Evolutionary conservation across 2,888 invertebrate species (phyloP).

Genomic region (Julus scanicus): DNA sequence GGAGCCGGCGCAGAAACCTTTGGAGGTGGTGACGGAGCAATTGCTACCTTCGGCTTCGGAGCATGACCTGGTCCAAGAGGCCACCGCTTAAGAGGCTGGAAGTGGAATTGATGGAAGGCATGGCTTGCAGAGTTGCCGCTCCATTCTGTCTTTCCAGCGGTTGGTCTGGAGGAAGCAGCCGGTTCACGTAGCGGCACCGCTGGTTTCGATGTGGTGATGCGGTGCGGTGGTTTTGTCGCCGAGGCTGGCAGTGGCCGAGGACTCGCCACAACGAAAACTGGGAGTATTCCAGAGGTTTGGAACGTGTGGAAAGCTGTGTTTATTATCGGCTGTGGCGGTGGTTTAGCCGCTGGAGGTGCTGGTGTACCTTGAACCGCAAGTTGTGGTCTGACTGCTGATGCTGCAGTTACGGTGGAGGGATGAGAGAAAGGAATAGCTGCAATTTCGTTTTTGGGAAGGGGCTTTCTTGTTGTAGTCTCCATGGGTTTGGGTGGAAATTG

Average conservation of each 20-base stretch:
- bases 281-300: neutral
- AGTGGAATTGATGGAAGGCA: slow-evolving; percentile 61
- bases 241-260: neutral
- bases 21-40: neutral
- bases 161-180: neutral
- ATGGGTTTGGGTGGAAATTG: neutral
- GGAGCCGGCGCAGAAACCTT: neutral
- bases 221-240: neutral
- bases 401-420: neutral
- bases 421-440: neutral
- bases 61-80: slow-evolving; percentile 4
- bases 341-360: slow-evolving; percentile 11
- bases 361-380: neutral
- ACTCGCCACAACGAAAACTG: neutral
- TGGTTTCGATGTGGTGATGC: neutral
- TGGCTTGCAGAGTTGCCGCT: slow-evolving; percentile 60
- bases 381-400: neutral
- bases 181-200: neutral
- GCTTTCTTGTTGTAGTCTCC: neutral
- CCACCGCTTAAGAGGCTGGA: slow-evolving; percentile 60
- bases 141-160: slow-evolving; percentile 48
- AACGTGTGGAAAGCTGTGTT: slow-evolving; percentile 31
- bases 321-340: neutral
- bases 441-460: neutral
- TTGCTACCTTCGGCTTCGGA: neutral